Evolutionary conservation across 2,888 invertebrate species (phyloP).

Genomic region (Tachina grossa): DNA sequence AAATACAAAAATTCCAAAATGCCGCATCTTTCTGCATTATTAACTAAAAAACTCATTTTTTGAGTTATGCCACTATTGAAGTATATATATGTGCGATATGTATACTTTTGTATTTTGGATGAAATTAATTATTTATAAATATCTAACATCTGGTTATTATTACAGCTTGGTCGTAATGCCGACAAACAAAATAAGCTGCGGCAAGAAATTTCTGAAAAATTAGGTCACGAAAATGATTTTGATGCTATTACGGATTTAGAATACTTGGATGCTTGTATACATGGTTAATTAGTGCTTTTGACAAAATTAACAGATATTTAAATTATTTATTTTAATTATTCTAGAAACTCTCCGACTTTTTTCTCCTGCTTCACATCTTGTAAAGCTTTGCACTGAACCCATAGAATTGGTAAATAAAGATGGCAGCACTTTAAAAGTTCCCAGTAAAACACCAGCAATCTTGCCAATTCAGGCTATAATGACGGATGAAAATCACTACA

Average conservation of each 20-base stretch:
- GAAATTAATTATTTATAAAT: neutral
- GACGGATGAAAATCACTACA: slow-evolving; percentile 77
- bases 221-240: slow-evolving; percentile 73
- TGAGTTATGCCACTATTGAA: no score
- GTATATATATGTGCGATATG: no score
- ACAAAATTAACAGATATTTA: neutral
- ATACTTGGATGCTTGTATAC: slow-evolving; percentile 79
- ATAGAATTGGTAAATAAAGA: slow-evolving; percentile 76
- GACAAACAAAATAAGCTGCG: slow-evolving; percentile 75
- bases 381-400: slow-evolving; percentile 77
- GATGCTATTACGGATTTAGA: slow-evolving; percentile 77
- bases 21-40: no score
- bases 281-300: slow-evolving; percentile 74
- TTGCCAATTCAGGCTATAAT: slow-evolving; percentile 77
- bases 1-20: no score
- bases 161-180: slow-evolving; percentile 76
- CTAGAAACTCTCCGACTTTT: slow-evolving; percentile 78
- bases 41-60: no score
- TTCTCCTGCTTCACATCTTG: slow-evolving; percentile 73
- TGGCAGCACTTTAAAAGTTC: slow-evolving; percentile 75
- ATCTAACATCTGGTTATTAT: neutral
- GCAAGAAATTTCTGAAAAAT: slow-evolving; percentile 74
- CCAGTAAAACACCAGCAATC: slow-evolving; percentile 73
- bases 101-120: slow-evolving; percentile 31
- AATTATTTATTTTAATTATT: slow-evolving; percentile 20